A percentile compares a stretch with the other conserved stretches of the same genome.
Conservation (phyloP, 1,140 invertebrate species). For the Oryctes rhinoceros region DNA sequence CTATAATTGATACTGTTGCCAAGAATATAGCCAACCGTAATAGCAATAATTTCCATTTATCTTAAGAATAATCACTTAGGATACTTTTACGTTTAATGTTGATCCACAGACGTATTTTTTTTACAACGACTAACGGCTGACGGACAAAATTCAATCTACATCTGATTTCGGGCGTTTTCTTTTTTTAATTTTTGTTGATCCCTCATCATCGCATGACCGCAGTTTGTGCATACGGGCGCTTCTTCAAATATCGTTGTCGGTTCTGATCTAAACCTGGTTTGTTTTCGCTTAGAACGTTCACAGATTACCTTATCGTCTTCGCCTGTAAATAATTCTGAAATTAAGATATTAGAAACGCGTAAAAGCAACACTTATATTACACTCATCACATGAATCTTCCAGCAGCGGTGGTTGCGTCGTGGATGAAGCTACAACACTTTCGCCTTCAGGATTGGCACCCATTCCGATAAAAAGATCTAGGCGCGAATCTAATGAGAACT, state of each 20-base stretch:
- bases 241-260: no score
- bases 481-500: slow-evolving; percentile 89
- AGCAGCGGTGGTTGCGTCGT: slow-evolving; percentile 64
- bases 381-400: slow-evolving; percentile 62
- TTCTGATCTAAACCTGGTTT: slow-evolving; percentile 12
- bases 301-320: background rate
- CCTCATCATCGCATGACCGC: slow-evolving; percentile 51
- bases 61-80: no score
- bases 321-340: slow-evolving; percentile 40
- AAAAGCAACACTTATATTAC: slow-evolving; percentile 28
- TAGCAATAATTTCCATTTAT: no score
- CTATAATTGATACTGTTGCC: no score
- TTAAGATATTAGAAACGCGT: background rate
- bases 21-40: no score
- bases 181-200: background rate
- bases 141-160: background rate
- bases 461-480: slow-evolving; percentile 87
- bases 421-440: slow-evolving; percentile 58
- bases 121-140: background rate
- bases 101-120: no score
- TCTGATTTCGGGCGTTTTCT: background rate
- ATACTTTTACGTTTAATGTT: no score
- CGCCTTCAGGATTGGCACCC: slow-evolving; percentile 54
- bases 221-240: slow-evolving; percentile 53
- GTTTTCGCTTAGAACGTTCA: background rate